Conservation (phyloP, 2,797 vertebrate species). For the Tapirus indicus region DNA sequence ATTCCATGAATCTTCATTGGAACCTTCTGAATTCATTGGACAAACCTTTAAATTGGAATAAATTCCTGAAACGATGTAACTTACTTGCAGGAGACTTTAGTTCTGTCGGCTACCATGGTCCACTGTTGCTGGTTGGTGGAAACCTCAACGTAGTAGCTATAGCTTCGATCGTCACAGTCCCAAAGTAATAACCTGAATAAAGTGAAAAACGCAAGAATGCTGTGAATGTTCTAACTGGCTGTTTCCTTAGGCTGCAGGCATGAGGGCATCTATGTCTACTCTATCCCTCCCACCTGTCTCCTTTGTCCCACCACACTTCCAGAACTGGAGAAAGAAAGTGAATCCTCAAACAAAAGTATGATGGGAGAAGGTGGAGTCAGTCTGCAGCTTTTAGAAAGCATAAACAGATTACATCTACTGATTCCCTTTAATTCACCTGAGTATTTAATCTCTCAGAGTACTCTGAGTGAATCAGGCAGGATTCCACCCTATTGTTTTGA, state of each 20-base stretch:
- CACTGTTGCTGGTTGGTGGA: slow-evolving; percentile 98
- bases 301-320: neutral
- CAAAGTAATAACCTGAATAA: slow-evolving; percentile 94
- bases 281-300: neutral
- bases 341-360: neutral
- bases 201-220: neutral
- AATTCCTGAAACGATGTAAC: slow-evolving; percentile 61
- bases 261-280: neutral
- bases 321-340: neutral
- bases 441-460: neutral
- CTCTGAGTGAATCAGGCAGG: slow-evolving; percentile 26
- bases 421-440: neutral
- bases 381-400: neutral
- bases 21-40: neutral
- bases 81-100: slow-evolving; percentile 96
- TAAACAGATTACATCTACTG: neutral
- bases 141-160: slow-evolving; percentile 97
- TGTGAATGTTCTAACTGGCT: neutral
- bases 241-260: neutral
- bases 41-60: neutral
- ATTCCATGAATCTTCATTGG: neutral
- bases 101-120: slow-evolving; percentile 96
- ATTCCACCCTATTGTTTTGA: neutral
- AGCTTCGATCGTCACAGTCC: slow-evolving; percentile 99
- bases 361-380: neutral